Base-by-base conservation (phyloP, 1,140 invertebrate species). In the Dendrolimus punctatus region DNA sequence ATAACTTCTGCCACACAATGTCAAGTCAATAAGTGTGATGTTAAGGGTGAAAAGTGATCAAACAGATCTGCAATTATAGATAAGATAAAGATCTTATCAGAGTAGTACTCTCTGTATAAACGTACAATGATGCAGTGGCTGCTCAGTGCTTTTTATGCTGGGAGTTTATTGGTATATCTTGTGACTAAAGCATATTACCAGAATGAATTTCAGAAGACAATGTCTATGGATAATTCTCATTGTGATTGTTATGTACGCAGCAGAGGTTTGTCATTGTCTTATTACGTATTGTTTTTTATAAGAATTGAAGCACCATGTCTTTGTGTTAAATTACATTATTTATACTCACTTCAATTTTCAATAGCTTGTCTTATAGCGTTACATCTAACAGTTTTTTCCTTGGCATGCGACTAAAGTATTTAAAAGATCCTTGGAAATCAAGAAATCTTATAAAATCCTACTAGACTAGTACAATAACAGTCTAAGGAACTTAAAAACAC, bases 201-300 rank as follows among this genome's bases (percentile, higher is more conserved):
- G 49, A 68, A 85, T 85, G 81, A 80, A 80, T 55, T 71, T 73
- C 72, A 63, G 49, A 69, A 63, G 23, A 46, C 52, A 50, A 40
- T 43, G 73, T 8, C 44, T 66, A 9, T 66, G 65, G 55, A 51
- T 59, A 7, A 8, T 74, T 5, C 5, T 73, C 43, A 5, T 68
- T 49, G 51, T 68, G 6, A 42, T 50, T 42, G 62, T 60, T 55
- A 55, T 73, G 7, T 53, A 58, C 57, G 44, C 64, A 56, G 69
- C 60, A 23, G 60, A 85, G 82, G 82, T 85, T 68, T 58, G 71
- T 65, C n/a, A 40, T 49, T 9, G 44, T 43, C 49, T 51, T 39
- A 46, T 49, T 23, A 23, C 23, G 23, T 23, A 23, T 23, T 23
- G 23, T 23, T 23, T 23, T 1, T 23, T 23, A 23, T 23, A 2